Conservation (phyloP, 1,140 invertebrate species). For the Lepidurus arcticus region DNA sequence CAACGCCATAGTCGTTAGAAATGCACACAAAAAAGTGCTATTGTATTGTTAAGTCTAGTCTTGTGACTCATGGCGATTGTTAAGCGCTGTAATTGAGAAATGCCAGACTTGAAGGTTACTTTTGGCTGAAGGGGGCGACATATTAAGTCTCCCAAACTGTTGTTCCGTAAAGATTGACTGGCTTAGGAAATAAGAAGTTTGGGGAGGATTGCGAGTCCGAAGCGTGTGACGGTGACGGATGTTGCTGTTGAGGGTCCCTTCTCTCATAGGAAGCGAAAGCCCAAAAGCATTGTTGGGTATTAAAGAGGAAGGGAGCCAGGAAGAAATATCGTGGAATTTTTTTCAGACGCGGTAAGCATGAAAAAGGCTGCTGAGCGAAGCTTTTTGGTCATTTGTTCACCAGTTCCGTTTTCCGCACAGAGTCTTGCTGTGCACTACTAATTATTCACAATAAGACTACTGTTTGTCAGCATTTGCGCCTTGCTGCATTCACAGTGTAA, state of each 20-base stretch:
- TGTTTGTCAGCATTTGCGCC: constrained; percentile 6
- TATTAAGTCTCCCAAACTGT: background rate
- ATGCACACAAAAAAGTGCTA: background rate
- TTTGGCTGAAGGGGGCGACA: background rate
- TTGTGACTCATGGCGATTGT: constrained; percentile 2
- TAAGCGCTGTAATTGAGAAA: constrained; percentile 15
- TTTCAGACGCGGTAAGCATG: background rate
- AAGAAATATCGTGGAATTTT: background rate
- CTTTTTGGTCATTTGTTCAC: constrained; percentile 5
- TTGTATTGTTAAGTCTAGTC: background rate
- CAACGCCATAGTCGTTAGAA: background rate
- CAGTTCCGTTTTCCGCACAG: background rate
- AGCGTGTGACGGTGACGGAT: constrained; percentile 12
- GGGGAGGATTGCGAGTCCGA: constrained; percentile 7
- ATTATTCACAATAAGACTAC: constrained; percentile 15
- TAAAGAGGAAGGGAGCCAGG: constrained; percentile 1
- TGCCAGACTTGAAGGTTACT: background rate
- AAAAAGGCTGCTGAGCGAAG: background rate
- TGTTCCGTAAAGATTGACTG: constrained; percentile 8
- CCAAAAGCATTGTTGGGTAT: constrained; percentile 10
- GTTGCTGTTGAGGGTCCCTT: background rate
- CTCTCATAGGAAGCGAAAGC: background rate
- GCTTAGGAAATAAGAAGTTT: background rate
- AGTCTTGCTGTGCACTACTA: background rate
- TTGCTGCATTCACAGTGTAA: constrained; percentile 4